Base-by-base conservation (phyloP, 2,113 vertebrate species). In the Riparia riparia region DNA sequence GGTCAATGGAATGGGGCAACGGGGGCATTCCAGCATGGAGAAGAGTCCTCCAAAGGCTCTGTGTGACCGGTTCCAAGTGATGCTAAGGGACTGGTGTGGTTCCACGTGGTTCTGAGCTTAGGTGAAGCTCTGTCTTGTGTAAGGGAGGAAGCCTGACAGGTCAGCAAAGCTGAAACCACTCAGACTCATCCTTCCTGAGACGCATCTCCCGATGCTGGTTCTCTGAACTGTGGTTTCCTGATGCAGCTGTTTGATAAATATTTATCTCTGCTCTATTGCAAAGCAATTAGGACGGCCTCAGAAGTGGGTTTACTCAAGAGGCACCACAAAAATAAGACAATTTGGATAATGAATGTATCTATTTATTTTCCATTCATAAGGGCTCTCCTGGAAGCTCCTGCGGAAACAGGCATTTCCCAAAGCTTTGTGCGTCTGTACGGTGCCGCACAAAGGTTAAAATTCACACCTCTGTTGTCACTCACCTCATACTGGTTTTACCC, bases 211-310 rank as follows among this genome's bases (percentile, higher is more conserved):
- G 3, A 60, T 78, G 47, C 85, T 71, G 82, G 47, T 34, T 77
- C 93, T 95, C 85, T 77, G 90, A 94, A 89, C 65, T 86, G 92
- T 71, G 96, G 95, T 97, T 97, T 96, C 95, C 95, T 96, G 95
- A 95, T 92, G 93, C 92, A 96, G 85, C 72, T 83, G 39, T 88
- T 96, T 94, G 95, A 96, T 95, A 96, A 96, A 96, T 96, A 96
- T 96, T 96, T 97, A 93, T 96, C 96, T 96, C 88, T 90, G 92
- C 82, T 95, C 71, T 86, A 92, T 92, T 96, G 82, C 92, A 60
- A 88, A 96, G 88, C 90, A 95, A 95, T 94, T 95, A 95, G 92
- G 82, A 73, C 47, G 14, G 87, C 68, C 68, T 95, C 90, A 94
- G 95, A 96, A 96, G 93, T 96, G 95, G 93, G 63, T 92, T 95